These are phyloP conservation scores for Drosophila melanosoma DNA, from an alignment of 2,888 invertebrate genomes.

Conservation along the genomic window DNA sequence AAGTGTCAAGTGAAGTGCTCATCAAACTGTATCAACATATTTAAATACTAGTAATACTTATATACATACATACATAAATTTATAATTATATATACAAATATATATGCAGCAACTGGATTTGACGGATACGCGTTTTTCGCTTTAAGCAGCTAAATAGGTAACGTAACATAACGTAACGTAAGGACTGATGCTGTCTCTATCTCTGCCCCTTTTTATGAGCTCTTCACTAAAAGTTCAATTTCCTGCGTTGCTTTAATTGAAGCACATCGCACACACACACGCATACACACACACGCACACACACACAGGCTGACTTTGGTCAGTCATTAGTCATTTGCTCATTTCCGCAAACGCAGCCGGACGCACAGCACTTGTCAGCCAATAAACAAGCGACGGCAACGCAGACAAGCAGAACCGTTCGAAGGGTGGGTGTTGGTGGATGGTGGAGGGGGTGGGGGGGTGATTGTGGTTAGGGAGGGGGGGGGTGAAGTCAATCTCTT, in stretches of 20 bases:
- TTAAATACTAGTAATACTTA: constrained; percentile 27
- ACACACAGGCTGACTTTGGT: constrained; percentile 49
- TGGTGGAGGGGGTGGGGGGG: background rate
- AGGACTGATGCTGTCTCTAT: constrained; percentile 41
- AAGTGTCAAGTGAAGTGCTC: constrained; percentile 65
- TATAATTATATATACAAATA: background rate
- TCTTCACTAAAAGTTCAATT: constrained; percentile 76
- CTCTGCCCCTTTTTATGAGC: background rate
- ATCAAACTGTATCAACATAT: constrained; percentile 49
- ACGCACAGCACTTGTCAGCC: constrained; percentile 80
- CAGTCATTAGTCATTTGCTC: constrained; percentile 82
- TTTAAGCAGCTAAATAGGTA: constrained; percentile 68
- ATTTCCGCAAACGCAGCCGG: constrained; percentile 78
- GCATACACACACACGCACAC: background rate
- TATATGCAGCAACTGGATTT: constrained; percentile 74
- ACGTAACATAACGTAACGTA: constrained; percentile 35
- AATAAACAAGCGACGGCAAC: constrained; percentile 71
- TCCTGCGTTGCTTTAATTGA: constrained; percentile 79
- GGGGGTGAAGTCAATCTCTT: background rate
- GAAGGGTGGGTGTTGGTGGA: no score
- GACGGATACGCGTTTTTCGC: constrained; percentile 66
- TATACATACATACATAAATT: background rate
- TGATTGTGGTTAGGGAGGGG: background rate
- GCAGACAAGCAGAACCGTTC: background rate
- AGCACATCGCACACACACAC: constrained; percentile 70